These are phyloP conservation scores for Ormyrus pomaceus DNA, from an alignment of 2,888 invertebrate species.

Conservation along the genomic window DNA sequence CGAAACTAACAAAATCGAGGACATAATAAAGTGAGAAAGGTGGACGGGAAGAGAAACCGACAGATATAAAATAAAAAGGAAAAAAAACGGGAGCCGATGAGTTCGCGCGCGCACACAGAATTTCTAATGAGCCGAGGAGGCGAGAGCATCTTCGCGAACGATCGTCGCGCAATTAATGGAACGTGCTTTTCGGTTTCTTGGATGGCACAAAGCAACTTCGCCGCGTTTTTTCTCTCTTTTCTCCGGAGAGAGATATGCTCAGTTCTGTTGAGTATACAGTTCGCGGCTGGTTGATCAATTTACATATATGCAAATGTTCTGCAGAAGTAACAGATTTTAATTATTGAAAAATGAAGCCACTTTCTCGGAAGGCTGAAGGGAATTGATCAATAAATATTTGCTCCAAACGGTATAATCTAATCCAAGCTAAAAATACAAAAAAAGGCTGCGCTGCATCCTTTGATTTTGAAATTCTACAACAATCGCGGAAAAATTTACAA, in stretches of 20 bases:
- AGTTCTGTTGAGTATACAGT: not conserved
- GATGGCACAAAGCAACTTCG: not conserved
- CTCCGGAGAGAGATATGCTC: not conserved
- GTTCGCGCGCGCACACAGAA: conserved; percentile 52
- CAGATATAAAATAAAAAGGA: conserved; percentile 31
- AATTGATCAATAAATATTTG: no score
- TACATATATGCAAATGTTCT: no score
- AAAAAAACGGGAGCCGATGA: conserved; percentile 54
- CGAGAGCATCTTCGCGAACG: conserved; percentile 49
- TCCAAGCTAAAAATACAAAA: no score
- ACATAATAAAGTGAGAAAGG: conserved; percentile 24
- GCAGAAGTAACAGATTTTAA: no score
- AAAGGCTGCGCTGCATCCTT: no score
- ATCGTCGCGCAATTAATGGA: conserved; percentile 48
- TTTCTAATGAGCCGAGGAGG: conserved; percentile 46
- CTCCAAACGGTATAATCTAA: no score
- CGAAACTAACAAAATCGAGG: not conserved
- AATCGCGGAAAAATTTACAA: no score
- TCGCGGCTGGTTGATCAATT: no score
- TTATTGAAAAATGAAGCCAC: no score
- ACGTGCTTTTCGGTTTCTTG: conserved; percentile 40
- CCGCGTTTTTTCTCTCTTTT: not conserved
- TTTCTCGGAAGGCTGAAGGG: no score
- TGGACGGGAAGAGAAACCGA: conserved; percentile 16
- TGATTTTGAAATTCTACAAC: no score